Evolutionary conservation across 2,888 invertebrate species (phyloP), one percentile per base, ranked within the genome.

Genomic region (Pammene fasciana): DNA sequence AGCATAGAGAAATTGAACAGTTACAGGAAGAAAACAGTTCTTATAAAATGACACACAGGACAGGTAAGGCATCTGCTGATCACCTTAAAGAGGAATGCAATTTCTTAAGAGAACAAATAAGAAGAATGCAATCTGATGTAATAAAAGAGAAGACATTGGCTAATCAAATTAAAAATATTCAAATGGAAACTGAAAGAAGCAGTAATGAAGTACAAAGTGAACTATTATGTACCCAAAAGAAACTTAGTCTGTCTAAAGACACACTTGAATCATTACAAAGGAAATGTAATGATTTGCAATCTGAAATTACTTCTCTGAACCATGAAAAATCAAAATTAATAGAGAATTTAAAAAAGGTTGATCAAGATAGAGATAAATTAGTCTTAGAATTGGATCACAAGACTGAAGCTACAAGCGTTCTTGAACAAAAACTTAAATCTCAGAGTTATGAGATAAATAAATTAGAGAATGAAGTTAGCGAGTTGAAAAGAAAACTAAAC

Each of bases 111-210:
- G 91, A 93, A 71, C 89, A 93, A 81, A 84, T 93, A 55, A 90
- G 90, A 77, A 86, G 81, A 76, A 83, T 90, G 81, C 92, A 93
- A 78, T 83, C 85, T 65, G 92, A 93, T 82, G 83, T 91, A 14
- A 88, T 93, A 18, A 92, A 88, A 78, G 91, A 92, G 74, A 93
- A 93, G 81, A 90, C 92, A 65, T 76, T 93, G 70, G 82, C 91
- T 67, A 92, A 82, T 79, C 93, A 93, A 84, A 89, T 87, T 67
- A 97, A 96, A 85, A 93, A 95, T 74, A 90, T 96, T 60, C 96
- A 97, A 79, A 94, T 96, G 77, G 96, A 97, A 90, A 95, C 96
- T 5, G 96, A 97, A 84, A 94, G 95, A 78, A 94, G 95, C 55
- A 91, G 96, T 71, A 92, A 93, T 66, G 96, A 96, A 75, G 92